Evolutionary conservation across 1,140 invertebrate species (phyloP).

Genomic region (Plectrocnemia conspersa): DNA sequence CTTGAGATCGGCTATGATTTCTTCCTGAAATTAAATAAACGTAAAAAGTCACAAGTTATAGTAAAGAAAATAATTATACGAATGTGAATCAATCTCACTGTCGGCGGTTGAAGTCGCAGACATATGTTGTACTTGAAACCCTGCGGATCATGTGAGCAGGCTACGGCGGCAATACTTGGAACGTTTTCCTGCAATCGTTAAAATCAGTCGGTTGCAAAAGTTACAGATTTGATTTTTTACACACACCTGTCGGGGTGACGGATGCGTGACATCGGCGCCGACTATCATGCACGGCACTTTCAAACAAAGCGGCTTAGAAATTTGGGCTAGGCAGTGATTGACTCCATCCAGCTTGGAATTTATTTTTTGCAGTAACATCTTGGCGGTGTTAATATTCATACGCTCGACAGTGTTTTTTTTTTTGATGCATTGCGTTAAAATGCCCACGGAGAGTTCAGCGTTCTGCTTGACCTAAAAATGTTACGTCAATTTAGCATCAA

Average conservation of each 20-base stretch:
- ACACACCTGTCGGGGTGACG: slow-evolving; percentile 64
- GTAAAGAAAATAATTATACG: too few relatives aligned
- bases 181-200: slow-evolving; percentile 51
- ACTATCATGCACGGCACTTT: slow-evolving; percentile 58
- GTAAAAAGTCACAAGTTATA: too few relatives aligned
- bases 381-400: slow-evolving; percentile 48
- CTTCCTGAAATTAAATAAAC: slow-evolving; percentile 50
- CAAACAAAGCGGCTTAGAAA: slow-evolving; percentile 39
- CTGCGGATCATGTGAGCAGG: slow-evolving; percentile 61
- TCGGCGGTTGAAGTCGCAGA: slow-evolving; percentile 61
- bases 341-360: slow-evolving; percentile 78
- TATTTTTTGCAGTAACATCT: slow-evolving; percentile 76
- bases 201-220: too few relatives aligned
- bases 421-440: slow-evolving; percentile 75
- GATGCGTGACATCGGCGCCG: slow-evolving; percentile 87
- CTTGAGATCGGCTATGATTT: slow-evolving; percentile 72
- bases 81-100: too few relatives aligned
- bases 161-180: slow-evolving; percentile 82
- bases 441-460: slow-evolving; percentile 63
- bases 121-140: slow-evolving; percentile 68
- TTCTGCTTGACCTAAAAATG: slow-evolving; percentile 59
- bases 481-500: slow-evolving; percentile 8
- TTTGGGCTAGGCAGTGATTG: slow-evolving; percentile 61
- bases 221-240: too few relatives aligned
- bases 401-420: slow-evolving; percentile 46